These are phyloP conservation scores for Plodia interpunctella DNA, from an alignment of 1,140 invertebrate genomes.

Conservation along the genomic window DNA sequence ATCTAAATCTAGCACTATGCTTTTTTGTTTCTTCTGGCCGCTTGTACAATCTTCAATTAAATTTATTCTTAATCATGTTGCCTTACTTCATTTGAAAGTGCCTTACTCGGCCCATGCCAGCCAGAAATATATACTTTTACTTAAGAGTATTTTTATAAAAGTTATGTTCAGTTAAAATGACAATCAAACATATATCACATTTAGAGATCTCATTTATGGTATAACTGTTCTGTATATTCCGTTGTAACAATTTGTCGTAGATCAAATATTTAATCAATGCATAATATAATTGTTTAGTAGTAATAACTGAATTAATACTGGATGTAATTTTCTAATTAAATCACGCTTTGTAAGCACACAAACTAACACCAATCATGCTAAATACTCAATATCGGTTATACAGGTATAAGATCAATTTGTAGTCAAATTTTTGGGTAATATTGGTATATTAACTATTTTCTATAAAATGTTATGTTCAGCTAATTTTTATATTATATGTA, in stretches of 20 bases:
- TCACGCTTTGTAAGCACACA: background rate
- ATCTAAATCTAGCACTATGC: no score
- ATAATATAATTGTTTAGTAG: background rate
- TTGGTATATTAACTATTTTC: no score
- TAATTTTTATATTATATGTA: no score
- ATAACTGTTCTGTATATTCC: background rate
- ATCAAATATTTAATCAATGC: background rate
- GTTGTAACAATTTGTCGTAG: background rate
- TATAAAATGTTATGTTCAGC: no score
- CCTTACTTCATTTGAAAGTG: no score
- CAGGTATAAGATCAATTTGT: background rate
- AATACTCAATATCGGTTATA: background rate
- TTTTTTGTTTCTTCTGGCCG: no score
- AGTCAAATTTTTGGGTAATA: no score
- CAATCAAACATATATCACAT: background rate
- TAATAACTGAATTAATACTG: background rate
- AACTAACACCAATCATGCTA: background rate
- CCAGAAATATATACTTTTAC: background rate
- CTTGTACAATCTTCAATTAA: no score
- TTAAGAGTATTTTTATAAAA: background rate
- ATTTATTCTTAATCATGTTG: background rate
- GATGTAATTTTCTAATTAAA: conserved; percentile 1
- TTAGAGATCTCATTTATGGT: background rate
- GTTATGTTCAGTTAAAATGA: background rate
- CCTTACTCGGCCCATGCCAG: background rate